phyloP scores from a whole-genome alignment of 2,113 vertebrate genomes.

The Talpa occidentalis region DNA sequence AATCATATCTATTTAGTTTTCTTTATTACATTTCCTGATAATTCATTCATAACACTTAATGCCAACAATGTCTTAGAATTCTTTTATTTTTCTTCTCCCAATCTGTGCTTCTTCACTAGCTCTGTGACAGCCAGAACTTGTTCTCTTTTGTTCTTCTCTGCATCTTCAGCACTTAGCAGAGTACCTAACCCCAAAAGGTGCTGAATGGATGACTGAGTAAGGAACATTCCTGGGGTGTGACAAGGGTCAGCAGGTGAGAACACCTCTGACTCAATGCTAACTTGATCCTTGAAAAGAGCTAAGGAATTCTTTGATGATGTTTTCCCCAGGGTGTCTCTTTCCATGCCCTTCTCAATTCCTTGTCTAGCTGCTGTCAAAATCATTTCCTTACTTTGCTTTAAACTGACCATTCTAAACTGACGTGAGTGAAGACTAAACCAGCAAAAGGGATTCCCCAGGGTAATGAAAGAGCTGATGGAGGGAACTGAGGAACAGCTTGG shows the following conservation, averaged over 20 bases:
- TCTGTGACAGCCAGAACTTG: not conserved
- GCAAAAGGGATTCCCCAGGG: not conserved
- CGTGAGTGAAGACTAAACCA: not conserved
- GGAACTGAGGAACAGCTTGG: not conserved
- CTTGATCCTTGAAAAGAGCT: not conserved
- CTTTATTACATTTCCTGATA: not conserved
- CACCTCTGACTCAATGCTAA: not conserved
- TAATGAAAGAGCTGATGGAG: not conserved
- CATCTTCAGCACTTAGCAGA: not conserved
- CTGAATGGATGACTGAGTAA: not conserved
- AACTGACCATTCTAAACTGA: not conserved
- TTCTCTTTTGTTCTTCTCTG: not conserved
- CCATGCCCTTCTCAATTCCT: not conserved
- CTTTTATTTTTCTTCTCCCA: not conserved
- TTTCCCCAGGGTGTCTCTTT: not conserved
- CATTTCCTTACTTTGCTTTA: conserved; percentile 23
- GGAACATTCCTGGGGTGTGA: not conserved
- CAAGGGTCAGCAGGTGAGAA: not conserved
- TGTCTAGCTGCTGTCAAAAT: not conserved
- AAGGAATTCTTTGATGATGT: conserved; percentile 37
- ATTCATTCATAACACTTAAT: conserved; percentile 3
- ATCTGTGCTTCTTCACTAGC: not conserved
- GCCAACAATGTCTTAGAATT: not conserved
- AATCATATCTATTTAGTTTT: not conserved
- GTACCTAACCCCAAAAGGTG: not conserved